A percentile compares a stretch with the other conserved stretches of the same genome.
These are phyloP conservation scores for Drosophila punjabiensis DNA, from an alignment of 1,140 invertebrate species.

Conservation along the genomic window DNA sequence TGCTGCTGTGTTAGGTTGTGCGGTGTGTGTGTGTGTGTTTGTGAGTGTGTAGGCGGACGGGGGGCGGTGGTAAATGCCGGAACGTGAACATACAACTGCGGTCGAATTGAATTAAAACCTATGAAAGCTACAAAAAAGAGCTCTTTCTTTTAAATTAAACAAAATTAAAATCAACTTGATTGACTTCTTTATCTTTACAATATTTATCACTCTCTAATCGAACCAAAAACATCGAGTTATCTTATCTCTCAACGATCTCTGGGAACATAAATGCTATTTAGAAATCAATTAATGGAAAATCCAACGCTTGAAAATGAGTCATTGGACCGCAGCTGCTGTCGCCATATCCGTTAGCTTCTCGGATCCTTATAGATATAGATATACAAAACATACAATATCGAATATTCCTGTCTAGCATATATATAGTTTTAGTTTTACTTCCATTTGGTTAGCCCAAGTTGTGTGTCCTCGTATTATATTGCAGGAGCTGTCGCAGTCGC, in stretches of 20 bases:
- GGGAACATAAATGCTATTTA: neutral
- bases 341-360: constrained; percentile 24
- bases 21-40: constrained; percentile 10
- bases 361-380: constrained; percentile 22
- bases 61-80: constrained; percentile 23
- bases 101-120: constrained; percentile 3
- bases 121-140: neutral
- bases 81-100: neutral
- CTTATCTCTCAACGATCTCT: constrained; percentile 1
- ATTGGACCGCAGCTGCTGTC: constrained; percentile 21
- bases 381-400: constrained; percentile 37
- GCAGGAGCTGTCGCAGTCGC: constrained; percentile 29
- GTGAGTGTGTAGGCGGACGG: constrained; percentile 10
- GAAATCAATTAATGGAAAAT: neutral
- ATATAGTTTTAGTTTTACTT: constrained; percentile 18
- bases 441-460: neutral
- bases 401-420: constrained; percentile 27
- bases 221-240: neutral
- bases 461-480: constrained; percentile 21
- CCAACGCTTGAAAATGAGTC: neutral
- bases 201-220: neutral
- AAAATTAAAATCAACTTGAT: neutral
- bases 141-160: neutral
- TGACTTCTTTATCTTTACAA: neutral
- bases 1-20: constrained; percentile 14